Evolutionary conservation across 2,113 vertebrate species (phyloP).

Genomic region (Lethenteron camtschaticum): DNA sequence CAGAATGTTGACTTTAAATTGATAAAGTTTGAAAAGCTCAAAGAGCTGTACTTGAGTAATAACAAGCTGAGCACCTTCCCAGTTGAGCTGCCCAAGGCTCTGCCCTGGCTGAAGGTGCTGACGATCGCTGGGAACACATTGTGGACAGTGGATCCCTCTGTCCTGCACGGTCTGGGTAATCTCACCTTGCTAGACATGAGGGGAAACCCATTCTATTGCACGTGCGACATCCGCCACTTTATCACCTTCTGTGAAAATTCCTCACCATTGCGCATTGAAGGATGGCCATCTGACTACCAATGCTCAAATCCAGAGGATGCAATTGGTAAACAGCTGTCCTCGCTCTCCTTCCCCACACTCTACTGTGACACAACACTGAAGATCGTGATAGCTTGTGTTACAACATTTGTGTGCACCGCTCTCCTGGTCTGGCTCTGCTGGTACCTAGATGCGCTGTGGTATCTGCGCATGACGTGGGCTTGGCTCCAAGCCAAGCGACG

Average conservation of each 20-base stretch:
- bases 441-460: constrained; percentile 47
- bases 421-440: constrained; percentile 22
- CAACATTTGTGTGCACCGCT: constrained; percentile 17
- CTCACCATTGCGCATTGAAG: constrained; percentile 18
- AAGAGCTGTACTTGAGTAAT: constrained; percentile 36
- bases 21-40: constrained; percentile 24
- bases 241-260: constrained; percentile 11
- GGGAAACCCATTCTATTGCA: constrained; percentile 45
- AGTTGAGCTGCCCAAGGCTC: too few relatives aligned
- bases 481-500: constrained; percentile 48
- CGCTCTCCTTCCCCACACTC: constrained; percentile 15
- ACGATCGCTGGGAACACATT: constrained; percentile 34
- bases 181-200: constrained; percentile 32
- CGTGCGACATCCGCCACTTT: constrained; percentile 47
- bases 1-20: constrained; percentile 34
- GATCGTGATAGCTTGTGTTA: constrained; percentile 22
- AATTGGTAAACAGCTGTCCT: constrained; percentile 19
- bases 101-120: constrained; percentile 13
- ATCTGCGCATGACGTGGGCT: constrained; percentile 42
- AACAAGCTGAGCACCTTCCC: too few relatives aligned
- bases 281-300: constrained; percentile 23
- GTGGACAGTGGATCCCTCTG: constrained; percentile 22
- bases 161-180: constrained; percentile 23
- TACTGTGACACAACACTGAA: constrained; percentile 33
- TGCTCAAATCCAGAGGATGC: constrained; percentile 42